Evolutionary conservation across 2,888 invertebrate species (phyloP), one percentile per base, ranked within the genome.

Genomic region (Parnassius mnemosyne): DNA sequence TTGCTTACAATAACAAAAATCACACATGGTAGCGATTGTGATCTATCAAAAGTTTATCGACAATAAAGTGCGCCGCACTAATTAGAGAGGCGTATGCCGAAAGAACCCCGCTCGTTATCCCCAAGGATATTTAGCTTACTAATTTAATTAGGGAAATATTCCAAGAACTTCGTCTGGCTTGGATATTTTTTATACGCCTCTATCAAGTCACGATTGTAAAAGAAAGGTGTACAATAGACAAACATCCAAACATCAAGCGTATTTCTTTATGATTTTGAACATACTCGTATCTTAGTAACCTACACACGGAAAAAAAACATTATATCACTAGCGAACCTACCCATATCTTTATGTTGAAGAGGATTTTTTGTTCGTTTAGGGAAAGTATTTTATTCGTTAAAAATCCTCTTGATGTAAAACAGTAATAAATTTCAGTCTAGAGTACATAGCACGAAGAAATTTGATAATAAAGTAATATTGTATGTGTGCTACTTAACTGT

Each of bases 141-240:
- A 76, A 81, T 81, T 76, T 73, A 77, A 79, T 80, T 76, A 77
- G 72, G 67, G 68, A 65, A 67, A 65, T 62, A 59, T 80, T 81
- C 79, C 68, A 65, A 67, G 80, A 81, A 81, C 66, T 66, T 66
- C 52, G 70, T 71, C 72, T 69, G 71, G 67, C 58, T 66, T 13
- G 52, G 55, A 41, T 42, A 61, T 62, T 65, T 60, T 53, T 60
- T 44, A 34, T 41, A n/a, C 10, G 57, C 53, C 61, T 56, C 54
- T 63, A 58, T 62, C 52, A 50, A 54, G 50, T 61, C 53, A 51
- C 56, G 44, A 49, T 53, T 62, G 57, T 57, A 57, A 62, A 57
- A 46, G 55, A 53, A 57, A 57, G 63, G 58, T 54, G 54, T 61
- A 53, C 20, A 50, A 42, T 20, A 51, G 44, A 55, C 16, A 55